Evolutionary conservation across 2,888 invertebrate species (phyloP), one percentile per base, ranked within the genome.

Genomic region (Leptinotarsa rubiginosa): DNA sequence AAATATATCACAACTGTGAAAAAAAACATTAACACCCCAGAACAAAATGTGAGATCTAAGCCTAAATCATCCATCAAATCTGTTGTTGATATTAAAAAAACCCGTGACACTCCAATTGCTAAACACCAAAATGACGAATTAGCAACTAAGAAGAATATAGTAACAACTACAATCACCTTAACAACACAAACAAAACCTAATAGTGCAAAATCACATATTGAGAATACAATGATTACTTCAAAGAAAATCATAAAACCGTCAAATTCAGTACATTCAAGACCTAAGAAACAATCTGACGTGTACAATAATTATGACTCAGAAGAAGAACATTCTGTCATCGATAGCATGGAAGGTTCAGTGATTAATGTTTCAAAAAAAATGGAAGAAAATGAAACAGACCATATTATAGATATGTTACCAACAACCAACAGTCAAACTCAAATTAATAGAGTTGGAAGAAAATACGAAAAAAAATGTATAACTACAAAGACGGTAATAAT

Each of bases 401-500:
- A 16, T 41, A 41, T n/a, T 13, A 62, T 41, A 15, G n/a, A 62
- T 31, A 41, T 25, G 31, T 0, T n/a, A 13, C 15, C 56, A 56
- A 56, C 22, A 56, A 22, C 13, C 20, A 56, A 22, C 4, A 13
- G 20, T 56, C 3, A 13, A 4, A 25, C 25, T 13, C 2, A 20
- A 15, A 10, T 47, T 31, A 62, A 70, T 47, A 76, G 69, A 68
- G 22, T 72, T 20, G 66, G 65, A 22, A 77, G 72, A 64, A 76
- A 76, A 73, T 73, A 72, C 12, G 83, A 78, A 83, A 87, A 77
- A 65, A 90, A 89, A 79, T 89, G 89, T 74, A 87, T 90, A 41
- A 88, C 90, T 56, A 91, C 90, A 0, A 91, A 90, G 82, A 90
- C 90, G 0, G 89, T 89, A 10, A 89, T 89, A 75, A 86, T 90